phyloP scores from a whole-genome alignment of 2,797 vertebrate genomes.

The Potorous gilbertii region DNA sequence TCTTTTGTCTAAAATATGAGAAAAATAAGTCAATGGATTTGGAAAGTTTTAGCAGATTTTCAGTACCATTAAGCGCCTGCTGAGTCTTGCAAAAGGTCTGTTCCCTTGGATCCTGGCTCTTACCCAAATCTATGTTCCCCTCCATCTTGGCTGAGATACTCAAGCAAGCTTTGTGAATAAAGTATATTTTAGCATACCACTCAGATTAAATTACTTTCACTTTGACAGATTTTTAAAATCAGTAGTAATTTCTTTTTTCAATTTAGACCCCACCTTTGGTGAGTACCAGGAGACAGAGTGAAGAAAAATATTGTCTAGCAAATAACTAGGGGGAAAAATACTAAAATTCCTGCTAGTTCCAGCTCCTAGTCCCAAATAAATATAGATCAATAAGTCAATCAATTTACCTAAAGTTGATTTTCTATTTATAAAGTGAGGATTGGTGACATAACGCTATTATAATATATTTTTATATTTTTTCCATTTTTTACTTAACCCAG shows the following conservation, averaged over 20 bases:
- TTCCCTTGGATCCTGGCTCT: background rate
- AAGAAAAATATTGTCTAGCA: background rate
- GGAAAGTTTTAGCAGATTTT: conserved; percentile 2
- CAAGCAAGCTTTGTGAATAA: background rate
- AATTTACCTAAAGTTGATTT: background rate
- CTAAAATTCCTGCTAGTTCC: background rate
- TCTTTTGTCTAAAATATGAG: background rate
- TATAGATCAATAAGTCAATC: background rate
- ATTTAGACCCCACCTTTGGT: background rate
- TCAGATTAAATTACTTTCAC: background rate
- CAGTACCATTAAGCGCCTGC: background rate
- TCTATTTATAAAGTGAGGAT: background rate
- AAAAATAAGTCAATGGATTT: background rate
- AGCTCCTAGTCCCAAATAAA: background rate
- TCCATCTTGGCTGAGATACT: background rate
- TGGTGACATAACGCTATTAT: background rate
- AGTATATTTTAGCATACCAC: background rate
- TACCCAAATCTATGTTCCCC: background rate
- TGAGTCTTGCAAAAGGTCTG: background rate
- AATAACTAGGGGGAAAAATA: background rate
- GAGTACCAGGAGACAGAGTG: background rate
- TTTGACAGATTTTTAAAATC: background rate
- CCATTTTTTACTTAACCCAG: background rate
- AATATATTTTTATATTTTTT: background rate
- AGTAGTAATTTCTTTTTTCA: background rate